Base-by-base conservation (phyloP, 2,888 invertebrate species). In the Meiosimyza platycephala region DNA sequence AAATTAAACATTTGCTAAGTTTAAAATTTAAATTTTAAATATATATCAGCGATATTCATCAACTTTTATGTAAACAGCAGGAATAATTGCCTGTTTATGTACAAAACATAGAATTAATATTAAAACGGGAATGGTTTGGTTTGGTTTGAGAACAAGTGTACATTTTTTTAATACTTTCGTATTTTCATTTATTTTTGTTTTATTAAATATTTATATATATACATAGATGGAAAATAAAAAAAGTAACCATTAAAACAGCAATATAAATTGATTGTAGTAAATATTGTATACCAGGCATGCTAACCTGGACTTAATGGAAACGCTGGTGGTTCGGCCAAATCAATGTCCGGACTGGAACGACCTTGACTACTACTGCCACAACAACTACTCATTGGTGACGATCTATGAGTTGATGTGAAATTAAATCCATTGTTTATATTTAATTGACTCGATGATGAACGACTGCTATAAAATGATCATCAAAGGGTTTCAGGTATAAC, bases 341-440 rank as follows among this genome's bases (percentile, higher is more conserved):
- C 87, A 82, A 82, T 83, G 80, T 87, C 87, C 78, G 87, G 87
- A 85, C 87, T 87, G 83, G 86, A 87, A 79, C 87, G 85, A 77
- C 86, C 87, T 79, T 87, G 86, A 85, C 87, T 87, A 86, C 87
- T 87, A 86, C 86, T 87, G 85, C 87, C 87, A 85, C 87, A 87
- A 87, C 87, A 87, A 87, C 87, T 87, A 87, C 87, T 87, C 85
- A 87, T 86, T 82, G 87, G 87, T 79, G 87, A 87, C 82, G 87
- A 86, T 84, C 87, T 86, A 85, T 85, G 86, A 81, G 86, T 86
- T 84, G 86, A 81, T 83, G 86, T 83, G 82, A 85, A 85, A 85
- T 84, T 84, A 83, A 84, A 84, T 85, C 85, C 85, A 85, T 85
- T 84, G 82, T 84, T 85, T 85, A 86, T 84, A 85, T 86, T 85